Conservation (phyloP, 2,113 vertebrate genomes). For the Dromaius novaehollandiae region DNA sequence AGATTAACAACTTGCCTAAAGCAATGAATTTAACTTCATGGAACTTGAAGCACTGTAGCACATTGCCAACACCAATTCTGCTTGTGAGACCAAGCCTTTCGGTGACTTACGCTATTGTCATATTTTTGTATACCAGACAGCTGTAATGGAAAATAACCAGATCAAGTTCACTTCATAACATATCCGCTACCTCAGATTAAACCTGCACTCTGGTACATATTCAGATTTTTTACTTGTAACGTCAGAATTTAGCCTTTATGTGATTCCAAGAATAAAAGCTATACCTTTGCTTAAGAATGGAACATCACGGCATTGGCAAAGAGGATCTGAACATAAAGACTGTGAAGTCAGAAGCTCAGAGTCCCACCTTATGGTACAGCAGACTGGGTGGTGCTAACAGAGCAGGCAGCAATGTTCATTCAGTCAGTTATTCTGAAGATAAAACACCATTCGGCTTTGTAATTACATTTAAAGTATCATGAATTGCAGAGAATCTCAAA, state of each 20-base stretch:
- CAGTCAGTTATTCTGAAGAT: too few relatives aligned
- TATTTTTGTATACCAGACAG: not conserved
- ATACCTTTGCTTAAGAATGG: not conserved
- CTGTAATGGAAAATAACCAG: not conserved
- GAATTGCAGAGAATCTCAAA: not conserved
- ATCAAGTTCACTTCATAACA: not conserved
- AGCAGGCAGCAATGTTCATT: not conserved
- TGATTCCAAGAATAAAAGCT: not conserved
- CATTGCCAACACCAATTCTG: not conserved
- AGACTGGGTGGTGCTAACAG: not conserved
- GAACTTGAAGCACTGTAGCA: not conserved
- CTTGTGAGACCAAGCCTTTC: not conserved
- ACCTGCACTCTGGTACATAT: not conserved
- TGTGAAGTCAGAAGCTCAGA: not conserved
- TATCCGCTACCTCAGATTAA: not conserved
- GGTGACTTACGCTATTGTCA: fast-evolving
- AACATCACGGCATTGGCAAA: not conserved
- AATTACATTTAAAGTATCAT: not conserved
- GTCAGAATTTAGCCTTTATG: not conserved
- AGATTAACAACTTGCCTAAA: not conserved
- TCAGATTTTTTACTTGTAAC: not conserved
- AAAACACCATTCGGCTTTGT: not conserved
- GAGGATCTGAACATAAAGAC: not conserved
- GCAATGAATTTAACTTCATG: fast-evolving
- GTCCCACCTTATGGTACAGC: fast-evolving